Percentiles rank a stretch among this genome's conserved stretches.
Conservation (phyloP, 1,140 invertebrate genomes). For the Calycopis cecrops region DNA sequence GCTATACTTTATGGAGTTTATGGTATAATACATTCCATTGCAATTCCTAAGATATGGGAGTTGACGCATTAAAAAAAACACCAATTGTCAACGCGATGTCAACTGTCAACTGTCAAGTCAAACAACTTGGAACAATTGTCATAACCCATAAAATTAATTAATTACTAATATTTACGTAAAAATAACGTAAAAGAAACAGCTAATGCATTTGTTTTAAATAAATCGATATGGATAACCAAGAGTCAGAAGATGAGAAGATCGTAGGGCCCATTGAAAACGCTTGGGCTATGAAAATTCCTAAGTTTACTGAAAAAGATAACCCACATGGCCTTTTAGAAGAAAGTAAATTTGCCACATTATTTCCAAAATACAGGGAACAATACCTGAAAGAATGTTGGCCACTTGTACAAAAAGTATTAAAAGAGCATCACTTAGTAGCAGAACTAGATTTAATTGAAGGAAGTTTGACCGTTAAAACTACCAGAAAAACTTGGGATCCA, state of each 20-base stretch:
- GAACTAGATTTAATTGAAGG: conserved; percentile 97
- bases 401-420: conserved; percentile 90
- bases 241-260: conserved; percentile 29
- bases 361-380: conserved; percentile 94
- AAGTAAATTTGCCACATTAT: conserved; percentile 82
- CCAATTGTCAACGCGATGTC: too few relatives aligned
- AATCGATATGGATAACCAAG: conserved; percentile 32
- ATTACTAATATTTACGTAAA: neutral
- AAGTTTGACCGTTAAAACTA: conserved; percentile 95
- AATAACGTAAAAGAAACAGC: neutral
- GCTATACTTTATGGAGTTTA: too few relatives aligned
- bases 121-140: too few relatives aligned
- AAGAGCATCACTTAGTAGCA: conserved; percentile 87
- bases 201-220: neutral
- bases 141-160: too few relatives aligned
- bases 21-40: too few relatives aligned
- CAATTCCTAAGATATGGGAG: too few relatives aligned
- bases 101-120: too few relatives aligned
- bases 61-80: too few relatives aligned
- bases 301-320: conserved; percentile 94
- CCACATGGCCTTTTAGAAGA: conserved; percentile 85
- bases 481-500: conserved; percentile 98
- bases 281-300: conserved; percentile 92
- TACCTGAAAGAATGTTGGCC: conserved; percentile 98
- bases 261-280: conserved; percentile 84